phyloP scores from a whole-genome alignment of 2,113 vertebrate genomes.

The Plecturocebus donacophilus region DNA sequence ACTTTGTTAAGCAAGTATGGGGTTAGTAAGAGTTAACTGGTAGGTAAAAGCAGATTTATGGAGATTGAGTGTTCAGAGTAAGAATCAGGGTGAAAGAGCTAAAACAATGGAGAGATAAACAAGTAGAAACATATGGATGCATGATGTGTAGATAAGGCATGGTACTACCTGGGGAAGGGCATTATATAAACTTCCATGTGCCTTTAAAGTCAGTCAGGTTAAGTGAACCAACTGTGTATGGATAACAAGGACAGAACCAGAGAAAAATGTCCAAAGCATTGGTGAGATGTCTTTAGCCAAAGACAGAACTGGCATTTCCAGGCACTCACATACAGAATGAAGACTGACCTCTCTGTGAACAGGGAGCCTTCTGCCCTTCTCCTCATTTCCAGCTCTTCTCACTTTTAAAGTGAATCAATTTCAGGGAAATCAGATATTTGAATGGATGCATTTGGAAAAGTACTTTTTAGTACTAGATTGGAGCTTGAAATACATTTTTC shows the following conservation, averaged over 20 bases:
- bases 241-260: not conserved
- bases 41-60: not conserved
- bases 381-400: fast-evolving
- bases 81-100: not conserved
- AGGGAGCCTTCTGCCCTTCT: not conserved
- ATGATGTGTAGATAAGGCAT: too few species aligned
- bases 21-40: not conserved
- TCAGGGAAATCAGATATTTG: not conserved
- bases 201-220: not conserved
- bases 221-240: not conserved
- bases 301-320: not conserved
- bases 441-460: not conserved
- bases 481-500: not conserved
- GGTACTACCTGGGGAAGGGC: not conserved
- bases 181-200: not conserved
- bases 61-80: not conserved
- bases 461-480: not conserved
- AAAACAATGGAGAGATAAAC: not conserved
- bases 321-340: not conserved
- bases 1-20: not conserved
- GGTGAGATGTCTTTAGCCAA: not conserved
- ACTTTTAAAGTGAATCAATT: not conserved
- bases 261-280: not conserved
- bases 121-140: not conserved
- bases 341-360: not conserved